These are phyloP conservation scores for Heteromurus nitidus DNA, from an alignment of 2,888 invertebrate genomes.

Conservation along the genomic window DNA sequence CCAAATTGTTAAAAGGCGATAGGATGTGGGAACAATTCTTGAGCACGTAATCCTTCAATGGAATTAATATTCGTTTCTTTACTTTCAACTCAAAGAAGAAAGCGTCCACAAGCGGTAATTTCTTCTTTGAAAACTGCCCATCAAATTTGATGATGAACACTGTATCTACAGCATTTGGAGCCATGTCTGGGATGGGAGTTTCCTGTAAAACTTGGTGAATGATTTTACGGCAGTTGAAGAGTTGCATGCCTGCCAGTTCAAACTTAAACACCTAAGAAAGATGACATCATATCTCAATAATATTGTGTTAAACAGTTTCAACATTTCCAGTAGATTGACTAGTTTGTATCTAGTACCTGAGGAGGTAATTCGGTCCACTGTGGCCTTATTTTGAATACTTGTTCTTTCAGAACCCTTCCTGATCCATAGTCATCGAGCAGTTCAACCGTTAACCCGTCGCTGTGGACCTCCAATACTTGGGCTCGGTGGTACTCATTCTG, in stretches of 20 bases:
- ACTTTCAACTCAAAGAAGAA: too few species aligned
- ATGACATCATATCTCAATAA: background rate
- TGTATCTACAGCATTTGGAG: background rate
- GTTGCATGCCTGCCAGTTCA: conserved; percentile 23
- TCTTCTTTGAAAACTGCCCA: background rate
- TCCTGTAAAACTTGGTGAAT: background rate
- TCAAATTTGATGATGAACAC: background rate
- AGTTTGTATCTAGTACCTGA: conserved; percentile 38
- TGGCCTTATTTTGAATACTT: background rate
- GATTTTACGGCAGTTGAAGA: background rate
- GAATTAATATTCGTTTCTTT: too few species aligned
- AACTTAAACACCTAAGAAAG: conserved; percentile 27
- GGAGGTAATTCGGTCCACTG: background rate
- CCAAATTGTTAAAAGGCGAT: conserved; percentile 20
- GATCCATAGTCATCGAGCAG: conserved; percentile 33
- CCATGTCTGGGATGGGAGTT: background rate
- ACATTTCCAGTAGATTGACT: too few species aligned
- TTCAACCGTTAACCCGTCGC: conserved; percentile 2
- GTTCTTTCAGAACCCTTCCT: background rate
- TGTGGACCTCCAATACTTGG: background rate
- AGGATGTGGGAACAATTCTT: background rate
- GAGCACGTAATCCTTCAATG: conserved; percentile 20
- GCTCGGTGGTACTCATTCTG: conserved; percentile 25
- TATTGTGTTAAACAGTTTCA: background rate
- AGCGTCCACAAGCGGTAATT: conserved; percentile 13